A percentile compares a stretch with the other conserved stretches of the same genome.
Evolutionary conservation across 2,888 invertebrate species (phyloP).

Genomic region (Leptarthrus brevirostris): DNA sequence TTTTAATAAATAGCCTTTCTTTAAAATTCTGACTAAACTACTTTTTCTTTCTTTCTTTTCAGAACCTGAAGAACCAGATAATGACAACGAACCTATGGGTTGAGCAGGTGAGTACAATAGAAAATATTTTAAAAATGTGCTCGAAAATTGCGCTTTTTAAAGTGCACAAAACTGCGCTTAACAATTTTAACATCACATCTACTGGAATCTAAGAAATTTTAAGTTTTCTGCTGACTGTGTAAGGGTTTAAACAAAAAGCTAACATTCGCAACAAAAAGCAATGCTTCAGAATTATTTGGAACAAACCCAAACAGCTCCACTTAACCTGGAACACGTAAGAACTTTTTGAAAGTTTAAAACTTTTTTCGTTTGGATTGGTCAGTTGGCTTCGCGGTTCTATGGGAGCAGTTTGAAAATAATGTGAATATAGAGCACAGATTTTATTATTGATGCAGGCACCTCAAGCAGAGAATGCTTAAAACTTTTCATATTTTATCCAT

Average conservation of each 20-base stretch:
- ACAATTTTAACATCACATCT: too few relatives aligned
- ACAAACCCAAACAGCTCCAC: slow-evolving; percentile 8
- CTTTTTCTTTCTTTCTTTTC: slow-evolving; percentile 66
- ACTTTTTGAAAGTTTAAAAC: not conserved
- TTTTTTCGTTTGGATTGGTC: slow-evolving; percentile 7
- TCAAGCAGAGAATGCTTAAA: too few relatives aligned
- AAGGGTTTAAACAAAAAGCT: too few relatives aligned
- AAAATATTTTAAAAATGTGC: not conserved
- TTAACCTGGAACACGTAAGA: slow-evolving; percentile 18
- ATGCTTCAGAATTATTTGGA: not conserved
- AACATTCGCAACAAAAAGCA: too few relatives aligned
- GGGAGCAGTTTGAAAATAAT: not conserved
- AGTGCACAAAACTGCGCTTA: too few relatives aligned
- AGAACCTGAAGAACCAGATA: slow-evolving; percentile 95
- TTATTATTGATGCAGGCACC: not conserved
- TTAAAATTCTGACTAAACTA: not conserved
- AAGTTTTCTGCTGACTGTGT: too few relatives aligned
- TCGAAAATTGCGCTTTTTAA: too few relatives aligned
- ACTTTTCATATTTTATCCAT: too few relatives aligned
- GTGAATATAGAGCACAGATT: not conserved
- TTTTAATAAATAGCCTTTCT: not conserved
- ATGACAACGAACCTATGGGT: slow-evolving; percentile 88
- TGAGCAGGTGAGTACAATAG: slow-evolving; percentile 75
- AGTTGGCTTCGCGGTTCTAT: not conserved
- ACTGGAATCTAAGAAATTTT: too few relatives aligned